Evolutionary conservation across 2,797 vertebrate genomes (phyloP), one percentile per base, ranked within the genome.

Genomic region (Coilia nasus): DNA sequence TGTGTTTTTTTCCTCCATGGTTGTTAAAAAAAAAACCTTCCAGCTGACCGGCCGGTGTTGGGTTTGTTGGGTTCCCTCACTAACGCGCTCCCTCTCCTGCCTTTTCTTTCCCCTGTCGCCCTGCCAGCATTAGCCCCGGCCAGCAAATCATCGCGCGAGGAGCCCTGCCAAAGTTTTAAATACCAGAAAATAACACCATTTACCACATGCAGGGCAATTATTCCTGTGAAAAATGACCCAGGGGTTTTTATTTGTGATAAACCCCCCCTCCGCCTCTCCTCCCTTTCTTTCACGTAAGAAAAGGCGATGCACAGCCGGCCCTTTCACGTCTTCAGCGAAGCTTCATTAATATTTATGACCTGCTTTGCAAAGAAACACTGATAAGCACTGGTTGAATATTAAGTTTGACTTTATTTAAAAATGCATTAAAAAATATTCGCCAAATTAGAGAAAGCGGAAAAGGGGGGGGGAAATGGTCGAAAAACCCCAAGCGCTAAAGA

Each of bases 271-370:
- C 50, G 11, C 28, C 64, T 2, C 64, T 5, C 19, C 17, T 31
- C 6, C 25, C 85, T 90, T 90, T 91, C 88, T 90, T 90, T 78
- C 88, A 87, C 71, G 71, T 78, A 80, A 87, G 90, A 89, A 91
- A 89, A 91, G 87, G 87, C 83, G 85, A 90, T 86, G 90, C 90
- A 84, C 91, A 90, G 90, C 88, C 87, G 85, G 87, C 85, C 89
- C 89, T 92, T 91, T 93, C 91, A 89, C 92, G 92, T 92, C 91
- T 78, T 88, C 87, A 94, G 84, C 87, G 78, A 86, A 89, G 83
- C 87, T 84, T 89, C 93, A 95, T 96, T 95, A 95, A 96, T 96
- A 96, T 96, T 96, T 94, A 96, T 96, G 91, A 88, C 90, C 93
- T 94, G 92, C 93, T 95, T 93, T 94, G 94, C 93, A 94, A 93